These are phyloP conservation scores for Heterodera filipjevi DNA, from an alignment of 2,888 invertebrate genomes.

Conservation along the genomic window DNA sequence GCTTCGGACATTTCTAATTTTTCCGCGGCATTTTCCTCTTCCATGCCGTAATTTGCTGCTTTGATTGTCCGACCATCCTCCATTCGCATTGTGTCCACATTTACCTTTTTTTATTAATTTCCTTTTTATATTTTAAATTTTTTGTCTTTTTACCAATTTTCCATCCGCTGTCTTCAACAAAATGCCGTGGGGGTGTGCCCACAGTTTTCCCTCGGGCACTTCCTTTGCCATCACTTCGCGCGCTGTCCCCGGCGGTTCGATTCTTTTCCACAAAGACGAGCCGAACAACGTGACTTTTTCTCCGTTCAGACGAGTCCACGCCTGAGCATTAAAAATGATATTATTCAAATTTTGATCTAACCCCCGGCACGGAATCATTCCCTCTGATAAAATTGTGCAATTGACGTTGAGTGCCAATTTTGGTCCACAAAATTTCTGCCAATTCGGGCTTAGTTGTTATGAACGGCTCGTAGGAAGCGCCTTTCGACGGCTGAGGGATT, in stretches of 20 bases:
- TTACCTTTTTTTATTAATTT: constrained; percentile 70
- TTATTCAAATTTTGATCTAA: not conserved
- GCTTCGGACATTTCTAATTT: constrained; percentile 74
- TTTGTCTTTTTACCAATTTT: constrained; percentile 71
- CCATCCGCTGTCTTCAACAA: constrained; percentile 79
- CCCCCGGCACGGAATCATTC: constrained; percentile 88
- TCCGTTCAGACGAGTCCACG: constrained; percentile 73
- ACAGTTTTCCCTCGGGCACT: constrained; percentile 68
- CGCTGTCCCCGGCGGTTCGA: constrained; percentile 70
- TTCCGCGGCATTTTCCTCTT: constrained; percentile 14
- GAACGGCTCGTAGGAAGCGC: constrained; percentile 86
- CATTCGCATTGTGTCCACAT: constrained; percentile 78
- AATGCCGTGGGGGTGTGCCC: constrained; percentile 71
- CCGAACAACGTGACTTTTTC: constrained; percentile 79
- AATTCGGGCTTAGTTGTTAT: constrained; percentile 71
- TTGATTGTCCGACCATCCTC: constrained; percentile 77
- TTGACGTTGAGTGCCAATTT: constrained; percentile 66
- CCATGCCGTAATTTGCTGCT: constrained; percentile 73
- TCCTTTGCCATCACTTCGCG: constrained; percentile 72
- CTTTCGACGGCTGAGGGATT: constrained; percentile 79
- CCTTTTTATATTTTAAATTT: not conserved
- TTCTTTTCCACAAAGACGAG: constrained; percentile 75
- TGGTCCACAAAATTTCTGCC: constrained; percentile 71
- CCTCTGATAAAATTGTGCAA: constrained; percentile 92
- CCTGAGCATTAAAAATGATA: constrained; percentile 65